Conservation (phyloP, 2,797 vertebrate species). For the Lacerta viridis region DNA sequence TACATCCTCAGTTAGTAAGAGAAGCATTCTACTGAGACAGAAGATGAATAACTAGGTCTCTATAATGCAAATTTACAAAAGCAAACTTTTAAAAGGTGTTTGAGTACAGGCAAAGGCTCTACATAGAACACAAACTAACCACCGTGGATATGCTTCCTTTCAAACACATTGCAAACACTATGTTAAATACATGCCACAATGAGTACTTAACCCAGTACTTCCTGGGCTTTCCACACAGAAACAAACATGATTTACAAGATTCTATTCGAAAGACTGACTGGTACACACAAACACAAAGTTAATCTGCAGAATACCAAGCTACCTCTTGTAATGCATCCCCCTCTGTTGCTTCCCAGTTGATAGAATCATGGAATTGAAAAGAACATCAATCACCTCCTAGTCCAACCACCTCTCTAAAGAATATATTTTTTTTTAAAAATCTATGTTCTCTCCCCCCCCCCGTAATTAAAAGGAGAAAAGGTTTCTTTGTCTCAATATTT, state of each 20-base stretch:
- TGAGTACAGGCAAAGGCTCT: conserved; percentile 38
- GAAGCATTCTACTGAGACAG: conserved; percentile 56
- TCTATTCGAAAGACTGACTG: background rate
- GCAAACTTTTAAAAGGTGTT: conserved; percentile 27
- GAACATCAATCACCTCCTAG: background rate
- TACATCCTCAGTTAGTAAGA: conserved; percentile 60
- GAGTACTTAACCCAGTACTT: background rate
- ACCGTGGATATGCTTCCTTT: conserved; percentile 31
- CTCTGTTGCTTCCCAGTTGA: background rate
- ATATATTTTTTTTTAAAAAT: background rate
- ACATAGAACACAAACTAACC: background rate
- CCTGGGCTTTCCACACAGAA: background rate
- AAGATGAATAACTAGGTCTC: conserved; percentile 57
- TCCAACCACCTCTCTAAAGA: background rate
- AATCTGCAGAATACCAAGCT: background rate
- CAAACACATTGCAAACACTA: conserved; percentile 22
- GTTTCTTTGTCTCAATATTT: background rate
- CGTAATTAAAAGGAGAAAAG: background rate
- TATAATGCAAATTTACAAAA: conserved; percentile 46
- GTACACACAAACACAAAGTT: background rate
- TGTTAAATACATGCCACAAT: background rate
- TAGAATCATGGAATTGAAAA: background rate
- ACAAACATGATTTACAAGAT: conserved; percentile 18
- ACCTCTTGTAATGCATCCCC: background rate
- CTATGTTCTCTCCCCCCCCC: background rate